Base-by-base conservation (phyloP, 2,797 vertebrate genomes). In the Microctenopoma stevenorrisi region DNA sequence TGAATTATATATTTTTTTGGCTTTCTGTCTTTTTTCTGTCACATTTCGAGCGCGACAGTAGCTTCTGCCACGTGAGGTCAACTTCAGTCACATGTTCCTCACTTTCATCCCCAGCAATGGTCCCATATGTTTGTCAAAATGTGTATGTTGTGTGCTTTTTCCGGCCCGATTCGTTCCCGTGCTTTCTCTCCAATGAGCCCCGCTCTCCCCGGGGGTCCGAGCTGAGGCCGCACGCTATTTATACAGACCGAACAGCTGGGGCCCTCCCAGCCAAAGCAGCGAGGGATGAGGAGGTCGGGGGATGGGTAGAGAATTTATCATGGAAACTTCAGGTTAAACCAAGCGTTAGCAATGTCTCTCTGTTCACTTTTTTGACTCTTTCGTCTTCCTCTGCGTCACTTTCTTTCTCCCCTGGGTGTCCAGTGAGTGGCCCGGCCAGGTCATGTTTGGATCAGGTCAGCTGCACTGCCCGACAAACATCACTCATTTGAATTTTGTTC, bases 221-320 rank as follows among this genome's bases (percentile, higher is more conserved):
- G 85, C 77, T 40, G 68, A 90, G 90, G 90, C 91, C 88, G 92
- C 90, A 90, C 83, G 84, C 94, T 94, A 94, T 94, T 94, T 94
- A 92, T 94, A 94, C 92, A 93, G 91, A 92, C 87, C 72, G 84
- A 95, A 93, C 94, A 95, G 94, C 93, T 95, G 94, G 92, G 94
- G 89, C 91, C 92, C 93, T 93, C 92, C 87, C 82, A 94, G 93
- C 91, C 82, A 91, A 91, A 93, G 90, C 80, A 89, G 78, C 44
- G 82, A 79, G 86, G 79, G 86, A 48, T 73, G 76, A 44, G 64
- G 53, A 54, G 58, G 40, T 53, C 53, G 85, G 81, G 76, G 82
- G 85, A 75, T 78, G 88, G 85, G 79, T 64, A 76, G 88, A 87
- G 80, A 88, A 81, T 89, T 90, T 86, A 91, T 91, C 86, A 81